Evolutionary conservation across 1,140 invertebrate genomes (phyloP), one percentile per base, ranked within the genome.

Genomic region (Rhagoletis pomonella): DNA sequence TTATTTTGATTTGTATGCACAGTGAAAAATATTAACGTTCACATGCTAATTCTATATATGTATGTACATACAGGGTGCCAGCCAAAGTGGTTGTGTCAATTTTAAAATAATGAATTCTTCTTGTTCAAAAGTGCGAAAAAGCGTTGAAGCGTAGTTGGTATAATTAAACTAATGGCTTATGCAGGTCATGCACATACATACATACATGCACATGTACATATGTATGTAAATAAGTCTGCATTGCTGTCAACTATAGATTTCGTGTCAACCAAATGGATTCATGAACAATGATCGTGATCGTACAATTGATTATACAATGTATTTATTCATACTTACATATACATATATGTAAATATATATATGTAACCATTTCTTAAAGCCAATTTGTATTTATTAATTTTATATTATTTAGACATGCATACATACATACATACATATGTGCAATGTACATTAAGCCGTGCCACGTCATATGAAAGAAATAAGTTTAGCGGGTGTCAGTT

Each of bases 81-180:
- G 29, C 29, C 1, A 29, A 29, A 29, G 29, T 29, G 29, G 1
- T 29, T 29, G 60, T 17, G 12, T n/a, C 17, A 44, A 47, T 50
- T 73, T 58, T 44, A 14, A 62, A 17, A 17, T 62, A 62, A 17
- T 62, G 4, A 62, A 17, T 62, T 10, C 3, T 62, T 10, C 14
- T n/a, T 62, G n/a, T n/a, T 4, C 9, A 17, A 62, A 14, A 62
- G 12, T 62, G 4, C 17, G 60, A 62, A 62, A n/a, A 62, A 62
- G 12, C 60, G n/a, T n/a, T 14, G 7, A 62, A 62, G 60, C 60
- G 60, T 62, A 62, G 60, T 14, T 17, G 73, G 4, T 81, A 81
- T 19, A 81, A 81, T 81, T 73, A 47, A 73, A 47, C 42, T 73
- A 73, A 73, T 44, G 4, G 44, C 42, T 81, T 58, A 81, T 55